Percentiles rank a stretch among this genome's conserved stretches.
phyloP scores from a whole-genome alignment of 2,797 vertebrate species.

The Anguilla megastoma region DNA sequence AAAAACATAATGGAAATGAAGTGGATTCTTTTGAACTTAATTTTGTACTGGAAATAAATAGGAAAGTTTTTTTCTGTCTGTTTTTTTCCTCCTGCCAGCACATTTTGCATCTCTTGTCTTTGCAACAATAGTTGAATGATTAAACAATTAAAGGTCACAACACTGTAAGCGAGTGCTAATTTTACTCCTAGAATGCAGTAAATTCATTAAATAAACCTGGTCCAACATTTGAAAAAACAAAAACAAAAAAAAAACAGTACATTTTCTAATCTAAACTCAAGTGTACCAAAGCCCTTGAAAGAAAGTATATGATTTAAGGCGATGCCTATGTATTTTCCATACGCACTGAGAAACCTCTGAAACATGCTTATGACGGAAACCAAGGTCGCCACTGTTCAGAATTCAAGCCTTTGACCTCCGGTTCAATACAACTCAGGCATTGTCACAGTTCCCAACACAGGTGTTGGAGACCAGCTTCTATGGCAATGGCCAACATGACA shows the following conservation, averaged over 20 bases:
- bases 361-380: not conserved
- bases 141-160: not conserved
- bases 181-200: not conserved
- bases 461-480: not conserved
- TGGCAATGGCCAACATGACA: not conserved
- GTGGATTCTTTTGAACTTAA: slow-evolving; percentile 25
- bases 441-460: not conserved
- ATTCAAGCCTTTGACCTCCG: not conserved
- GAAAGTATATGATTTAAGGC: not conserved
- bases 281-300: not conserved
- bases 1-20: slow-evolving; percentile 34
- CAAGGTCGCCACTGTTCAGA: not conserved
- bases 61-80: not conserved
- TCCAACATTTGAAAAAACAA: too few species aligned
- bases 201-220: too few species aligned
- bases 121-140: not conserved
- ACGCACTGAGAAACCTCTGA: not conserved
- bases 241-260: not conserved
- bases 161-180: not conserved
- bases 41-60: not conserved
- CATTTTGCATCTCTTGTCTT: not conserved
- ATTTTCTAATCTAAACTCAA: slow-evolving; percentile 5
- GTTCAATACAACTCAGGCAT: not conserved
- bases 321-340: not conserved
- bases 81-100: not conserved